Percentiles rank a stretch among this genome's conserved stretches.
phyloP scores from a whole-genome alignment of 2,888 invertebrate genomes.

The Lochmaea crataegi region DNA sequence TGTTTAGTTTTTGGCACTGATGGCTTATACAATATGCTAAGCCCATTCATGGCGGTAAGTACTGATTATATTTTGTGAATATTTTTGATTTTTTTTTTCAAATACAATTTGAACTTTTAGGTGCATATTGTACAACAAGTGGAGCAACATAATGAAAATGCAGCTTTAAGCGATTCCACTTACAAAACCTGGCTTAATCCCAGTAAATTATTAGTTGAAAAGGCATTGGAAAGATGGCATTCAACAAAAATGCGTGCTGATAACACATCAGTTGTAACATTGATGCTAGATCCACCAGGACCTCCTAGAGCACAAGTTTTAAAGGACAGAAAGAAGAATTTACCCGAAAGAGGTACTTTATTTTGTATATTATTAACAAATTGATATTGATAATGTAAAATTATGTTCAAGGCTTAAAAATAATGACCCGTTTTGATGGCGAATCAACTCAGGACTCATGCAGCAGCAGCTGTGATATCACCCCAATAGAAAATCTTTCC shows the following conservation, averaged over 20 bases:
- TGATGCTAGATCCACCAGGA: conserved; percentile 92
- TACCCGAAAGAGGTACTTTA: conserved; percentile 49
- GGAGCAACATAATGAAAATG: conserved; percentile 82
- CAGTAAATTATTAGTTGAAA: conserved; percentile 88
- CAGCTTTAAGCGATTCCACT: conserved; percentile 66
- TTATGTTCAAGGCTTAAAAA: conserved; percentile 55
- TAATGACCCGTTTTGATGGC: conserved; percentile 59
- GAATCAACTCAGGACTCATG: conserved; percentile 41
- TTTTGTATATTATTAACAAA: conserved; percentile 35
- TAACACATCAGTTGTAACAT: conserved; percentile 93
- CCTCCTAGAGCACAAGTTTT: conserved; percentile 78
- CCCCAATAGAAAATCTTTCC: conserved; percentile 22
- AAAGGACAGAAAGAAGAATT: conserved; percentile 58
- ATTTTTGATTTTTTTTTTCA: background rate
- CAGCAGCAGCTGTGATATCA: conserved; percentile 39
- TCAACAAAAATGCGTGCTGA: conserved; percentile 90
- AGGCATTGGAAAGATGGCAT: conserved; percentile 86
- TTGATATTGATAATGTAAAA: background rate
- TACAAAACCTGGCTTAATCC: conserved; percentile 83
- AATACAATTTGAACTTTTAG: conserved; percentile 10
- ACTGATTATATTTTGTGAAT: background rate
- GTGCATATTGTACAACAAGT: conserved; percentile 84
- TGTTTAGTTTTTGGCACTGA: conserved; percentile 97
- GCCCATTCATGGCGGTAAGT: conserved; percentile 78
- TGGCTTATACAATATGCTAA: conserved; percentile 96